phyloP scores from a whole-genome alignment of 23 tunicate genomes.

The Oikopleura dioica region DNA sequence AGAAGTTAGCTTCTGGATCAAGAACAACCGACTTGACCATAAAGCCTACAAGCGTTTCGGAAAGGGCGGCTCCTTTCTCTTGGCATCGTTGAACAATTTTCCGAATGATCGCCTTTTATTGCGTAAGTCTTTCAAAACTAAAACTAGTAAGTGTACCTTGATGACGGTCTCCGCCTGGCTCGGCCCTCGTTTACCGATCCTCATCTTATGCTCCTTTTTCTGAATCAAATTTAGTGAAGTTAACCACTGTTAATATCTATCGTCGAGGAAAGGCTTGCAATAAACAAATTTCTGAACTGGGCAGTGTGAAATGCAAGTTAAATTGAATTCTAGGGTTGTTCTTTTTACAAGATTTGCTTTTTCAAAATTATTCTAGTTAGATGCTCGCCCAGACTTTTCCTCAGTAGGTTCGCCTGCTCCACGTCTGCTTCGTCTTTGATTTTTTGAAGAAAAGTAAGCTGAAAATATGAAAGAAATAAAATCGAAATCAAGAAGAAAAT shows the following conservation, averaged over 20 bases:
- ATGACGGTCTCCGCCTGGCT: background rate
- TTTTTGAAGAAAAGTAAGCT: background rate
- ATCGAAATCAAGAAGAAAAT: background rate
- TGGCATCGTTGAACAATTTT: conserved; percentile 92
- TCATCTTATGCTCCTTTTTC: background rate
- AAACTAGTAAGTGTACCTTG: too few relatives aligned
- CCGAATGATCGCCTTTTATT: conserved; percentile 69
- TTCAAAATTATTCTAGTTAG: background rate
- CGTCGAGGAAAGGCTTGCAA: too few relatives aligned
- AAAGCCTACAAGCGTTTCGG: conserved; percentile 91
- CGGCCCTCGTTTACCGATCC: background rate
- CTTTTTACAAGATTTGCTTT: background rate
- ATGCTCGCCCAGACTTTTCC: background rate
- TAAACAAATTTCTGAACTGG: too few relatives aligned
- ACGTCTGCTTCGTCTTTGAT: background rate
- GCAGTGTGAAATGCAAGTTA: background rate
- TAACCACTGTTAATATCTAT: too few relatives aligned
- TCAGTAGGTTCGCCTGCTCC: background rate
- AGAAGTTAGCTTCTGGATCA: conserved; percentile 78
- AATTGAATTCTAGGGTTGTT: too few relatives aligned
- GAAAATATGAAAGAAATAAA: too few relatives aligned
- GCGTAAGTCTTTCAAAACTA: too few relatives aligned
- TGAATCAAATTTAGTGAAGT: too few relatives aligned
- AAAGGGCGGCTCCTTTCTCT: conserved; percentile 67
- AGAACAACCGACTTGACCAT: conserved; percentile 94